Evolutionary conservation across 2,797 vertebrate species (phyloP), one percentile per base, ranked within the genome.

Genomic region (Apodemus agrarius): DNA sequence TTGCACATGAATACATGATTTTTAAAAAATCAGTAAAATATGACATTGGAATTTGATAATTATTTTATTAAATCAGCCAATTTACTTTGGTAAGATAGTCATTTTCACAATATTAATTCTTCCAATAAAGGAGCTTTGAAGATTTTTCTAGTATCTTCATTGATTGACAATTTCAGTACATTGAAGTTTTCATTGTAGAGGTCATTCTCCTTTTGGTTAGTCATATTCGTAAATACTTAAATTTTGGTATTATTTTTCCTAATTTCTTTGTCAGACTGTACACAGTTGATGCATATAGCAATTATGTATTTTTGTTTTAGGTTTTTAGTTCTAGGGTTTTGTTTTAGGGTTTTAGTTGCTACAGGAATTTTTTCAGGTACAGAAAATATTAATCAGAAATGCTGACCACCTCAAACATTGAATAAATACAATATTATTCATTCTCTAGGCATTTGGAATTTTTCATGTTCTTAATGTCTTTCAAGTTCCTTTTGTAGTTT

Each of bases 401-500:
- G 3, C 19, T 84, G 11, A 31, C 72, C 52, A 11, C 52, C 17
- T 72, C 67, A 52, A 19, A 29, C 14, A 8, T 74, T 93, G 8
- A n/a, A 40, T 93, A 72, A 88, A 57, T 12, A 24, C 3, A 24
- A n/a, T 17, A 4, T 46, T 93, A n/a, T 19, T 94, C 31, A 52
- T 52, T 96, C 21, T 29, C 84, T 52, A 21, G 21, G 13, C n/a
- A 9, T 34, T 59, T 54, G 90, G 37, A 24, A 85, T 79, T 74
- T 92, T 96, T 54, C 19, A 34, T 86, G 31, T 81, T 87, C 79
- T 82, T 90, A 82, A 81, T 40, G 11, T 94, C 76, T 96, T 93
- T 94, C 24, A 91, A 78, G n/a, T 74, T 93, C 92, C 96, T 94
- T 26, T 57, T 89, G 3, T 91, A 57, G 37, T 61, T 88, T 74